These are phyloP conservation scores for Dromiciops gliroides DNA, from an alignment of 2,113 vertebrate genomes.

Conservation along the genomic window DNA sequence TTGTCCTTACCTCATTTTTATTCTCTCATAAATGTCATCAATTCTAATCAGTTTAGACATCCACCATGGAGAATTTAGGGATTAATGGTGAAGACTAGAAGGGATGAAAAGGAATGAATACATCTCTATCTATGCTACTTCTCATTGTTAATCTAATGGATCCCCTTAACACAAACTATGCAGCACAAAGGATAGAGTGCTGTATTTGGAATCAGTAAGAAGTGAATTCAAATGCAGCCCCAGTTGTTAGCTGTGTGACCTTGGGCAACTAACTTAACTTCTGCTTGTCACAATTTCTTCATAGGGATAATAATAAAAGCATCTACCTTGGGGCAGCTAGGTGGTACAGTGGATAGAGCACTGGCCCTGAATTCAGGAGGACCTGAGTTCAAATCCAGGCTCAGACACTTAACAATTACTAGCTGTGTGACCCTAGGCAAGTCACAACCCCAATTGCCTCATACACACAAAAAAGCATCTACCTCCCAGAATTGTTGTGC, in stretches of 20 bases:
- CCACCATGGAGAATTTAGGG: not conserved
- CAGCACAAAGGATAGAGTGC: not conserved
- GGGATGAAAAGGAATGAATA: too few relatives aligned
- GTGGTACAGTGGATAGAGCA: too few relatives aligned
- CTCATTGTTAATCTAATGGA: too few relatives aligned
- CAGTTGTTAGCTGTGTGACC: not conserved
- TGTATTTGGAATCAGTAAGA: not conserved
- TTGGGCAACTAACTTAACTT: not conserved
- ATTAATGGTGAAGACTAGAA: not conserved
- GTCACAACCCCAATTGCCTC: too few relatives aligned
- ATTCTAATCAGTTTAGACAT: not conserved
- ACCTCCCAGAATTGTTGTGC: not conserved
- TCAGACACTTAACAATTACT: too few relatives aligned
- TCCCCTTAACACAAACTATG: too few relatives aligned
- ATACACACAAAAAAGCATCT: not conserved
- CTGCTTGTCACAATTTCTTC: not conserved
- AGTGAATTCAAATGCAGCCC: not conserved
- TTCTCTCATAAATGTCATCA: not conserved
- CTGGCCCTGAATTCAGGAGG: too few relatives aligned
- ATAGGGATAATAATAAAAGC: not conserved
- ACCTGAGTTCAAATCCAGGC: too few relatives aligned
- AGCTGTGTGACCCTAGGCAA: too few relatives aligned
- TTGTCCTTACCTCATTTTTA: not conserved
- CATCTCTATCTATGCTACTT: not conserved
- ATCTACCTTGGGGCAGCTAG: too few relatives aligned